Conservation (phyloP, 2,113 vertebrate species). For the Phyllostomus hastatus region DNA sequence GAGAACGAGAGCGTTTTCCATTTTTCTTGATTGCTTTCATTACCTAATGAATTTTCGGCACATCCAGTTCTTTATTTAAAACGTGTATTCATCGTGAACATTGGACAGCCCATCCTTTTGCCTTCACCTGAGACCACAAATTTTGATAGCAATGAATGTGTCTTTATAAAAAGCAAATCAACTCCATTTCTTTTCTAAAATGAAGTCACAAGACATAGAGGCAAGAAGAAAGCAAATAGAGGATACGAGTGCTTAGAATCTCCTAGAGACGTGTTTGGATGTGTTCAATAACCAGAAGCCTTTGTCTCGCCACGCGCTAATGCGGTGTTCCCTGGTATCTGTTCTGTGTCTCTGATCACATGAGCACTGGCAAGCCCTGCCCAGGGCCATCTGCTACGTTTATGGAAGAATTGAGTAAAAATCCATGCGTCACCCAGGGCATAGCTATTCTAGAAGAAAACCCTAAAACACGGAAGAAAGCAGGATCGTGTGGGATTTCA, state of each 20-base stretch:
- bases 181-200: background rate
- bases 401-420: background rate
- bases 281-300: background rate
- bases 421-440: background rate
- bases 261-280: background rate
- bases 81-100: background rate
- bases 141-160: background rate
- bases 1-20: background rate
- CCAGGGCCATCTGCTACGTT: background rate
- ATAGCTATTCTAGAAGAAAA: background rate
- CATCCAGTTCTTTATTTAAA: background rate
- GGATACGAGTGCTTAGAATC: background rate
- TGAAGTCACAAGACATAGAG: background rate
- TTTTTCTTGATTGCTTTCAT: conserved; percentile 12
- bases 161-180: background rate
- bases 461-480: background rate
- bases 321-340: background rate
- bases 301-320: background rate
- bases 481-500: background rate
- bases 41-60: conserved; percentile 44
- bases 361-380: background rate
- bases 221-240: background rate
- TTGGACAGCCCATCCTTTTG: background rate
- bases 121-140: background rate
- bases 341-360: background rate